Conservation (phyloP, 2,888 invertebrate species). For the Lingula anatina region DNA sequence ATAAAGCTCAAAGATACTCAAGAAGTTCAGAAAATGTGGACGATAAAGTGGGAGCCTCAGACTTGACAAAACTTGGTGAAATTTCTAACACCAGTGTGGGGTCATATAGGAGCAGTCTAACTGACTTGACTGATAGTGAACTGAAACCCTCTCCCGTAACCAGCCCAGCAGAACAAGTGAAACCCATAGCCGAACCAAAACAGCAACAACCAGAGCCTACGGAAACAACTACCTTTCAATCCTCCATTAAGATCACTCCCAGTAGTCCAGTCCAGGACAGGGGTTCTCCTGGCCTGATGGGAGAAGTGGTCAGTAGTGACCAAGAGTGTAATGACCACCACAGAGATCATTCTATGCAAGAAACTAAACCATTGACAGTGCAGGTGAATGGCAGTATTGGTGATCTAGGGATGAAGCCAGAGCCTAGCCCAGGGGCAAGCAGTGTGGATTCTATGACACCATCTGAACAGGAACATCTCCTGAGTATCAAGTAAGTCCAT, state of each 20-base stretch:
- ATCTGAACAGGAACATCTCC: constrained; percentile 1
- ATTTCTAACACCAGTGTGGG: constrained; percentile 19
- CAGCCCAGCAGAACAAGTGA: too few species aligned
- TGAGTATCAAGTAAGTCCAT: constrained; percentile 2
- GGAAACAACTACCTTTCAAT: too few species aligned
- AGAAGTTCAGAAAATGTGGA: constrained; percentile 15
- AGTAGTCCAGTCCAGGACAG: too few species aligned
- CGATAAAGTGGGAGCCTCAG: too few species aligned
- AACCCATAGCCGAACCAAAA: too few species aligned
- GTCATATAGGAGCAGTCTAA: constrained; percentile 11
- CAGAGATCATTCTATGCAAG: neutral
- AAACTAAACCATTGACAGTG: neutral
- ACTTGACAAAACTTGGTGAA: constrained; percentile 16
- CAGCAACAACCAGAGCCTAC: too few species aligned
- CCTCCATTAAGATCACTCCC: too few species aligned
- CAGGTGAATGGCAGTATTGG: neutral
- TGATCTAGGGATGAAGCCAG: neutral
- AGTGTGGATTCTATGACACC: constrained; percentile 2
- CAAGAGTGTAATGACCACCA: too few species aligned
- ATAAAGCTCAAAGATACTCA: constrained; percentile 15
- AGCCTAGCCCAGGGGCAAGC: neutral
- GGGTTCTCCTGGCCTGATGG: too few species aligned
- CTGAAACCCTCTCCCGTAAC: too few species aligned
- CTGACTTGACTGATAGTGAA: neutral
- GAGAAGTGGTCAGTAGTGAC: too few species aligned